Evolutionary conservation across 2,797 vertebrate genomes (phyloP).

Genomic region (Coracias cyanogaster): DNA sequence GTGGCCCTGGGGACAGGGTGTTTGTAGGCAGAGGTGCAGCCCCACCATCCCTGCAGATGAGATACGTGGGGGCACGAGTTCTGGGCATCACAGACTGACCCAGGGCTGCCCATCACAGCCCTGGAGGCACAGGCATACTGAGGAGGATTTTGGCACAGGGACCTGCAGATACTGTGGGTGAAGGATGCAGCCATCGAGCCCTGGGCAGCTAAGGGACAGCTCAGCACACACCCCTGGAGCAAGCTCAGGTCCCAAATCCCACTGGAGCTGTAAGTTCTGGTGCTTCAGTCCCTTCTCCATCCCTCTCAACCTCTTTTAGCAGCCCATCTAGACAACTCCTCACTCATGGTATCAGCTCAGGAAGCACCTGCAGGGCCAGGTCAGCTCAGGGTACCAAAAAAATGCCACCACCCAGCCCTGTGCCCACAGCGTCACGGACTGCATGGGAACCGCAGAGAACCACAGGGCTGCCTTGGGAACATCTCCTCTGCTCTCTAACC

Average conservation of each 20-base stretch:
- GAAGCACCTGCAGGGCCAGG: not conserved
- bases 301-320: not conserved
- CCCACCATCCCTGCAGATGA: not conserved
- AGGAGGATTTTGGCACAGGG: not conserved
- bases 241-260: not conserved
- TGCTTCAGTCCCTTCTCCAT: not conserved
- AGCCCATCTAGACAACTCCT: not conserved
- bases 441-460: rapidly evolving
- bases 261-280: not conserved
- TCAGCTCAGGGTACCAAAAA: not conserved
- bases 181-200: not conserved
- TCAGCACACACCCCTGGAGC: not conserved
- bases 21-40: not conserved
- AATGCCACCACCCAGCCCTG: not conserved
- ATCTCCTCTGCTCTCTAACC: not conserved
- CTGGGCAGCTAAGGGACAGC: not conserved
- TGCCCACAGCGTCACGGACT: not conserved
- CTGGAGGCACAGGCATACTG: rapidly evolving
- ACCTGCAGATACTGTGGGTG: not conserved
- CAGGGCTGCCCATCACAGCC: rapidly evolving
- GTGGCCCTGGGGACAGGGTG: not conserved
- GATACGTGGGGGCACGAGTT: rapidly evolving
- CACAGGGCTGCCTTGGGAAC: not conserved
- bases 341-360: rapidly evolving
- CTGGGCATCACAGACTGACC: not conserved